These are phyloP conservation scores for Pygoscelis adeliae DNA, from an alignment of 2,113 vertebrate genomes.

Conservation along the genomic window DNA sequence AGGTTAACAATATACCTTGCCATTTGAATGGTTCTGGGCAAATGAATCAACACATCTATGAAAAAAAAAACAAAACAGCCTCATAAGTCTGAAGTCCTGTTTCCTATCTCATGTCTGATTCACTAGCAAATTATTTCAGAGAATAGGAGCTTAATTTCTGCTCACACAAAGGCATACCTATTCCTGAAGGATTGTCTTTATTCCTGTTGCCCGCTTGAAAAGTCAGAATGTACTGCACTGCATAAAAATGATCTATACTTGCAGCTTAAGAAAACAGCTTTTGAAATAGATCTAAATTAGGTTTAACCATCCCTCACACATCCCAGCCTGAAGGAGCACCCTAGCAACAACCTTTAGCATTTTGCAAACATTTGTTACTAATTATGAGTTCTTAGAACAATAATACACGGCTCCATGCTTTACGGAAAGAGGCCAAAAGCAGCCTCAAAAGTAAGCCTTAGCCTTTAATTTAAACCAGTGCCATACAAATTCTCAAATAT, in stretches of 20 bases:
- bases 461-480: slow-evolving; percentile 48
- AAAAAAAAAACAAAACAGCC: not conserved
- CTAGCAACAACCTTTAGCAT: slow-evolving; percentile 24
- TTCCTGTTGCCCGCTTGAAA: not conserved
- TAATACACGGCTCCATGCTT: not conserved
- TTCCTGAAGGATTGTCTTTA: not conserved
- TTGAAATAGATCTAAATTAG: slow-evolving; percentile 25
- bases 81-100: not conserved
- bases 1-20: not conserved
- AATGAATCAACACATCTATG: not conserved
- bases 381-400: slow-evolving; percentile 33
- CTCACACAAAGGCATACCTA: not conserved
- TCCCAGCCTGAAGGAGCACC: slow-evolving; percentile 5
- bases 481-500: slow-evolving; percentile 10
- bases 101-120: not conserved
- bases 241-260: not conserved
- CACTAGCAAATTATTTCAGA: not conserved
- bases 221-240: not conserved
- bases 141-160: not conserved
- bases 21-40: not conserved
- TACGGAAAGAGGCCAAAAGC: not conserved
- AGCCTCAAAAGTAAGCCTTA: not conserved
- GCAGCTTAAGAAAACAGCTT: not conserved
- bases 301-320: not conserved
- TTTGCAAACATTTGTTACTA: slow-evolving; percentile 54